Base-by-base conservation (phyloP, 2,797 vertebrate genomes). In the Gorsachius magnificus region DNA sequence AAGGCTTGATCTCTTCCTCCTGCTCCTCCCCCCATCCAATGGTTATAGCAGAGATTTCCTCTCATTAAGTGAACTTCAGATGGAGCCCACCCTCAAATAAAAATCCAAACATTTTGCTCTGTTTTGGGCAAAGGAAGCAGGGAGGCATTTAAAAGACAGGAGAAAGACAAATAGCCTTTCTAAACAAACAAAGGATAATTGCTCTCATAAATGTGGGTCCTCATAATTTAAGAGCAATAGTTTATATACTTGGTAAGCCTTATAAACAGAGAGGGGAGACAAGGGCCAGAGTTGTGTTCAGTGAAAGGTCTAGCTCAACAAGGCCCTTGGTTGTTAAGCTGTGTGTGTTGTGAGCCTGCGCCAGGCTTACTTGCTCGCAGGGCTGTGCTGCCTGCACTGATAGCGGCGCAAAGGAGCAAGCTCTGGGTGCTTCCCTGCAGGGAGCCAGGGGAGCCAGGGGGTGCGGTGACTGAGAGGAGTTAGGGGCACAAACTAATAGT, bases 181-280 rank as follows among this genome's bases (percentile, higher is more conserved):
- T 95, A 98, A 97, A 98, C 94, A 98, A 97, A 96, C 97, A 98
- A 96, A 97, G 95, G 87, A 96, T 97, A 97, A 93, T 95, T 97
- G 96, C 96, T 91, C 95, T 97, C 96, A 92, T 98, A 98, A 98
- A 98, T 31, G 94, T 95, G 95, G 87, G 86, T 95, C 96, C 94
- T 97, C 96, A 96, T 98, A 96, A 97, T 97, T 98, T 96, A 95
- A 95, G 94, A 97, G 95, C 88, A 94, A 92, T 82, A 51, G 93
- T 98, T 98, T 98, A 98, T 97, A 94, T 94, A 94, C 89, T 95
- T 66, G 90, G 93, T 94, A 93, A 96, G 80, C 93, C 97, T 92
- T 97, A 93, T 97, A 98, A 98, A 98, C 97, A 98, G 95, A 90
- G 78, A 80, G 61, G 90, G 66, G 83, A 85, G 94, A 95, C 94